Evolutionary conservation across 2,113 vertebrate genomes (phyloP).

Genomic region (Glaucidium brasilianum): DNA sequence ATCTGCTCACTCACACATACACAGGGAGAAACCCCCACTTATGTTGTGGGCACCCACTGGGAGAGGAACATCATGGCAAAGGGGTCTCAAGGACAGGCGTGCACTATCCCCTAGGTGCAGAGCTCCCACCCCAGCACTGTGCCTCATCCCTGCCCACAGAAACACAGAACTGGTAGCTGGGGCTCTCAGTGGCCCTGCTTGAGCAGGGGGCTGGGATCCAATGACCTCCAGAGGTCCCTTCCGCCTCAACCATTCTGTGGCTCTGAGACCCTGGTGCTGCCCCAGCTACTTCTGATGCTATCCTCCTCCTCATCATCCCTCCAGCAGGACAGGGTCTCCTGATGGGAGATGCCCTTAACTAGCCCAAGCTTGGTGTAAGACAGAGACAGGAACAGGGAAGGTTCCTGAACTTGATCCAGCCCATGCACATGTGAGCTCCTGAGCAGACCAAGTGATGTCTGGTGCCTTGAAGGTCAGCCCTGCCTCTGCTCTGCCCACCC

Average conservation of each 20-base stretch:
- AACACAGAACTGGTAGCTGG: neutral
- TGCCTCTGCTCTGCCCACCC: neutral
- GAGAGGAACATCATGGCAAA: neutral
- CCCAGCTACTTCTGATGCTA: neutral
- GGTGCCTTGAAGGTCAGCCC: neutral
- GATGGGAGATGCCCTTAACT: neutral
- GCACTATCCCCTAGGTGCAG: no score
- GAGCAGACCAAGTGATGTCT: neutral
- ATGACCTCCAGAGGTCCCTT: neutral
- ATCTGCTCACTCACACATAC: fast-evolving
- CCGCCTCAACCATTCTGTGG: neutral
- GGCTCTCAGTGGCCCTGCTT: neutral
- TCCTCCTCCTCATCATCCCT: neutral
- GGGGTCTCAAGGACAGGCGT: neutral
- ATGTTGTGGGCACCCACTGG: fast-evolving
- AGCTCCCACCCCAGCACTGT: neutral
- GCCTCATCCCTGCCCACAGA: neutral
- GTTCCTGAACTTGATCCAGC: neutral
- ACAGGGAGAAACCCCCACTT: neutral
- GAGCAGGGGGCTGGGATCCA: neutral
- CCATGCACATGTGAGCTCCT: fast-evolving
- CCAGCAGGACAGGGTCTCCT: neutral
- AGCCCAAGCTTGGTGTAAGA: neutral
- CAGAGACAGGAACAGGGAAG: neutral
- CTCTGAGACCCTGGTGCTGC: neutral